Conservation (phyloP, 2,888 invertebrate genomes). For the Nomada fabriciana region DNA sequence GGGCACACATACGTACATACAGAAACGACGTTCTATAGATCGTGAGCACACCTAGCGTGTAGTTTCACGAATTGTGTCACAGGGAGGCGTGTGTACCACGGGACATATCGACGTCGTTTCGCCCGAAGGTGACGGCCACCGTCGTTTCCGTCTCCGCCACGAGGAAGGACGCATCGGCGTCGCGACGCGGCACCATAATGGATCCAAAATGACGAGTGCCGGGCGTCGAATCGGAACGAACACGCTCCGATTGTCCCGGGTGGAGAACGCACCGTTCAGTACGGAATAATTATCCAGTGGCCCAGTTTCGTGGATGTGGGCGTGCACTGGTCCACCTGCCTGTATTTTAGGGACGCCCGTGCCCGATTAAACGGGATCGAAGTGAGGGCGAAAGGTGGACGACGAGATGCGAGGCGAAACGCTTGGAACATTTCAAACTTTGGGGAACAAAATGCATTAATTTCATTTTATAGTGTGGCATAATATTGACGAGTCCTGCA, state of each 20-base stretch:
- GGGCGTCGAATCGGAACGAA: conserved; percentile 40
- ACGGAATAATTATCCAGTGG: conserved; percentile 62
- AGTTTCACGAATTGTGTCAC: conserved; percentile 58
- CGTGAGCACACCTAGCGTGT: background rate
- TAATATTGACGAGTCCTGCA: no score
- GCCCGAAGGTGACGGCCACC: conserved; percentile 48
- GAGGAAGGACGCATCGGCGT: background rate
- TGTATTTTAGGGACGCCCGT: background rate
- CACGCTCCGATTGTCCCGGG: conserved; percentile 25
- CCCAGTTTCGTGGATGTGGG: conserved; percentile 44
- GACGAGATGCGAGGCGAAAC: no score
- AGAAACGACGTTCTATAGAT: background rate
- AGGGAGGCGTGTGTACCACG: conserved; percentile 1
- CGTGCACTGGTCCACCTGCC: background rate
- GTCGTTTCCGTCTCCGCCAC: conserved; percentile 20
- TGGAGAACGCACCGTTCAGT: conserved; percentile 40
- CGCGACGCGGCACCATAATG: conserved; percentile 1
- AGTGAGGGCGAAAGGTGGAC: no score
- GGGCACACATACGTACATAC: background rate
- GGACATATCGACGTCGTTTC: conserved; percentile 28
- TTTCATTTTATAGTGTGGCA: no score
- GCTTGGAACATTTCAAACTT: no score
- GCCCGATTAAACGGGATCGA: background rate
- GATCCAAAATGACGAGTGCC: conserved; percentile 53
- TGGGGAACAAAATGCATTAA: no score